These are phyloP conservation scores for Anguilla megastoma DNA, from an alignment of 2,797 vertebrate genomes.

Conservation along the genomic window DNA sequence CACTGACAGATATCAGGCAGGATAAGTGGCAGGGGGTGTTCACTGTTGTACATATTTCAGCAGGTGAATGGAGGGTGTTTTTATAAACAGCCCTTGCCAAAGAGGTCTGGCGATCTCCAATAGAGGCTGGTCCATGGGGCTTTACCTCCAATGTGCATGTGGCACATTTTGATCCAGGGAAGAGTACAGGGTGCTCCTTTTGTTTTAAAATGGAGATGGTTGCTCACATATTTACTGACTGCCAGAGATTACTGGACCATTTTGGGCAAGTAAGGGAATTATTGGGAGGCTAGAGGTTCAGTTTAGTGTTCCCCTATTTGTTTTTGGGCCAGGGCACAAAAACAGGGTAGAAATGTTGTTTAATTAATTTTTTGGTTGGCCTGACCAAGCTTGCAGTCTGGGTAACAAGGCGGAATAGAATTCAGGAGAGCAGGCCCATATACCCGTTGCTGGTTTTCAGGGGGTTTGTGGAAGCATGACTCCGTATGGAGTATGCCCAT, in stretches of 20 bases:
- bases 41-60: too few species aligned
- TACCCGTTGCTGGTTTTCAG: neutral
- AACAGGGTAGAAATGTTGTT: neutral
- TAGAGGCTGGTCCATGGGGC: neutral
- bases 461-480: neutral
- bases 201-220: neutral
- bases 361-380: neutral
- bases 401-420: neutral
- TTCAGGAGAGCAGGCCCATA: neutral
- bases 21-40: neutral
- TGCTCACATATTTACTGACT: neutral
- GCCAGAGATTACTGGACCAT: neutral
- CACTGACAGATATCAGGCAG: neutral
- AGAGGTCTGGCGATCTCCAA: too few species aligned
- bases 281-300: neutral
- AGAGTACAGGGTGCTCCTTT: neutral
- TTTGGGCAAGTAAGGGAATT: neutral
- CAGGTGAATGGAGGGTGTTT: neutral
- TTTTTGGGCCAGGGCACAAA: neutral
- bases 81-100: neutral
- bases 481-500: neutral
- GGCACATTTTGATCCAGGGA: neutral
- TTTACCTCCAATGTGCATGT: neutral
- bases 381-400: neutral
- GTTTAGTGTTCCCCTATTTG: neutral